Evolutionary conservation across 2,888 invertebrate genomes (phyloP), one percentile per base, ranked within the genome.

Genomic region (Pseudoips prasinana): DNA sequence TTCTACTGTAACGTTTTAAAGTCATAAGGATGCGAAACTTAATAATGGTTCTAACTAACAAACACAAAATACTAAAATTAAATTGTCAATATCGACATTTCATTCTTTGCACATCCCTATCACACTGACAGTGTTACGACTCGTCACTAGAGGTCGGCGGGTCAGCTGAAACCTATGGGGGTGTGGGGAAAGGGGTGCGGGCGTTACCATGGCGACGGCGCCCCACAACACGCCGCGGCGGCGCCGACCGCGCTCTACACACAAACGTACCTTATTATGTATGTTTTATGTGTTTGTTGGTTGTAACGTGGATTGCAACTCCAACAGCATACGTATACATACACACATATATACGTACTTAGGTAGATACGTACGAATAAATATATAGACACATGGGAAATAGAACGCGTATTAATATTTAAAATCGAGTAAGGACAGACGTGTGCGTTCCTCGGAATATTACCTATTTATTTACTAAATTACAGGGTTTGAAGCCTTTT

Each of bases 151-250:
- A 80, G 83, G 83, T 82, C 83, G 83, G 46, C 76, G 76, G 85
- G 85, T 86, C 85, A 85, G 81, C 78, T 79, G 78, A 73, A 74
- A 68, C 50, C 45, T 49, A 46, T 50, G 38, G 58, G 51, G 53
- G 58, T 47, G 62, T 61, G 68, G 62, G 62, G 59, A 71, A 47
- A 59, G 54, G 57, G 64, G 55, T 54, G 61, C 60, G 58, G 52
- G 58, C 46, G 81, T 86, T 58, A 58, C 66, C 72, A 81, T 81
- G 69, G 63, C 68, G 68, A 86, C 84, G 62, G 73, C 68, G 78
- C 81, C 83, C 84, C 76, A 84, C 84, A 86, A 87, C 87, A 86
- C 87, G 86, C 78, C 87, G 77, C 58, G 62, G 70, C 73, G 86
- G 86, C 87, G 87, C 87, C 87, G 64, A 58, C 68, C 64, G 58